Evolutionary conservation across 2,113 vertebrate species (phyloP), one percentile per base, ranked within the genome.

Genomic region (Heteronetta atricapilla): DNA sequence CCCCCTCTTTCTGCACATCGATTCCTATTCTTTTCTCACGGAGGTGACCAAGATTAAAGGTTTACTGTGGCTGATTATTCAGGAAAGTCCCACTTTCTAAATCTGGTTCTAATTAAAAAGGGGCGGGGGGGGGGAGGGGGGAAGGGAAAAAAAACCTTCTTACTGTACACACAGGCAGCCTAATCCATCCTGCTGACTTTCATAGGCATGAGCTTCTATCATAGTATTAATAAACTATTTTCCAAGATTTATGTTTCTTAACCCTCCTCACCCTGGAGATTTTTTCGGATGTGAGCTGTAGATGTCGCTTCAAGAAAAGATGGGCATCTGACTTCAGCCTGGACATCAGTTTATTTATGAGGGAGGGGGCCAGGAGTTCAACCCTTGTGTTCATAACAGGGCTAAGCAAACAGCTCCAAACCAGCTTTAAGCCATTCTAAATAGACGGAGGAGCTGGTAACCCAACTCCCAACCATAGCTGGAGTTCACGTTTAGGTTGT

Each of bases 51-150:
- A 88, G 85, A 53, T 94, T 91, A 90, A 87, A 97, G 92, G 64
- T 91, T 89, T 82, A 58, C 42, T 82, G 74, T 70, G 82, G 70
- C 62, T 89, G 95, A 92, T 94, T 90, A 82, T 84, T 95, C 93
- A 97, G 91, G 95, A 93, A 94, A 96, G 94, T 90, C 95, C 91
- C 86, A 92, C 93, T 94, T 96, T 88, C 91, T 93, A 94, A 97
- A 97, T 93, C 83, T 94, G 93, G 86, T 96, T 96, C 92, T 95
- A 97, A 96, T 96, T 95, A 96, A 96, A 97, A 95, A 93, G 80
- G 89, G 53, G 17, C 20, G 82, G 96, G 81, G 53, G 10, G 40
- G 81, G 96, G 81, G 50, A 9, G 40, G 10, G 46, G 89, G 38
- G 64, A 90, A 70, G 42, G 81, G 52, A 31, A 86, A 73, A 29